Conservation (phyloP, 2,113 vertebrate species). For the Eclectus roratus region DNA sequence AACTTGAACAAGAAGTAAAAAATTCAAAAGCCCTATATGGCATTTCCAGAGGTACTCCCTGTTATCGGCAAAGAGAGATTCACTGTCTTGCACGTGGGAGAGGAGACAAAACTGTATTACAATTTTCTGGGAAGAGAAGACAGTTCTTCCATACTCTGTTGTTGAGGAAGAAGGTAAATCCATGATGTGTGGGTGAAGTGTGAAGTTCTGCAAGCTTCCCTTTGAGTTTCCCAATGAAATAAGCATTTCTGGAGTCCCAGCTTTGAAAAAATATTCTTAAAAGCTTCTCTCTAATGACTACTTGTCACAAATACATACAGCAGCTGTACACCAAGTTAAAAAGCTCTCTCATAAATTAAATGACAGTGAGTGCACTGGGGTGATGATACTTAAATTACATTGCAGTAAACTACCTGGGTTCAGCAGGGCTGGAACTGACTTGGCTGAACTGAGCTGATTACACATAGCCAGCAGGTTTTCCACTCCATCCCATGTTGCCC, state of each 20-base stretch:
- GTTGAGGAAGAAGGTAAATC: neutral
- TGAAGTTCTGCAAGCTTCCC: neutral
- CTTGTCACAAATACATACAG: neutral
- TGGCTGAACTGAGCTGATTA: neutral
- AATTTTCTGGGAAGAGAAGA: neutral
- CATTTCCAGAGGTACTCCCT: conserved; percentile 33
- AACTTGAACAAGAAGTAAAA: conserved; percentile 17
- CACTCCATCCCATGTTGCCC: neutral
- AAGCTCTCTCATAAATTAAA: neutral
- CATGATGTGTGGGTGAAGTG: neutral
- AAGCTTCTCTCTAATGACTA: neutral
- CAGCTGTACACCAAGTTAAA: neutral
- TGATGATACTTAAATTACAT: neutral
- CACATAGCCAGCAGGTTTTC: neutral
- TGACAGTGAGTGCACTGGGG: neutral
- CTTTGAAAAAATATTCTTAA: neutral
- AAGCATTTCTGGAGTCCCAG: neutral
- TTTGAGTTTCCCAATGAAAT: neutral
- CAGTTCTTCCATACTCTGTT: neutral
- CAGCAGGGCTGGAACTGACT: neutral
- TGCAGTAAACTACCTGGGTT: neutral
- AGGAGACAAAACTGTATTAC: conserved; percentile 13
- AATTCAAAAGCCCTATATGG: conserved; percentile 26
- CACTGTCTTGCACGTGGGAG: neutral
- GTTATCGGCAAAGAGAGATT: conserved; percentile 18